Base-by-base conservation (phyloP, 2,797 vertebrate species). In the Alauda arvensis region DNA sequence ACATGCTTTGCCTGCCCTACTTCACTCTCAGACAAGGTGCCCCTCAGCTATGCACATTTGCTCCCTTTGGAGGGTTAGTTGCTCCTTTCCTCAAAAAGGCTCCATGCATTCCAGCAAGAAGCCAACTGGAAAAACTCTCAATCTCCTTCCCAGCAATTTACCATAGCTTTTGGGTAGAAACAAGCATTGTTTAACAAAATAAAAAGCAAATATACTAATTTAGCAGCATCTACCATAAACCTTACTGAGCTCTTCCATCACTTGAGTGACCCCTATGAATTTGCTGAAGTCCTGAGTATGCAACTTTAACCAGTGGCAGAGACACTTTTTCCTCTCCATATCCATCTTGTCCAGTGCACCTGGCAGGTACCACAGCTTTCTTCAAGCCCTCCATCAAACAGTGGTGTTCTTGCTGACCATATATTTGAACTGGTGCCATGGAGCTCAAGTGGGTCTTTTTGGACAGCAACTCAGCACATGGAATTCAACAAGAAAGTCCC, bases 51-150 rank as follows among this genome's bases (percentile, higher is more conserved):
- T 3, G 6, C 19, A 40, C 6, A 12, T 33, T 67, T 78, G 12
- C n/a, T 76, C 0, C 1, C 29, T 81, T 71, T 40, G 45, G 20
- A 87, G 51, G 13, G 4, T 76, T 48, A 63, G n/a, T 26, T 7
- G 2, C 56, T 26, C 31, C 40, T 79, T 80, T 56, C 34, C 39
- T 89, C 63, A 60, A 69, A 53, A 83, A 83, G 29, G 5, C 11
- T 75, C 9, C 29, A 18, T 3, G 2, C 0, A 1, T 76, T 26
- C 15, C 45, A 39, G 18, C 8, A 18, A 20, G 33, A 25, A 56
- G 40, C 8, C 3, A 3, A 39, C 24, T 60, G 29, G 45, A 78
- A 77, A 85, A 89, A 65, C 14, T 29, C 24, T 56, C 34, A 46
- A 5, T 4, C 31, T 69, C 33, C 14, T 24, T 63, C 25, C 10